phyloP scores from a whole-genome alignment of 2,888 invertebrate genomes.

The Tachina fera region DNA sequence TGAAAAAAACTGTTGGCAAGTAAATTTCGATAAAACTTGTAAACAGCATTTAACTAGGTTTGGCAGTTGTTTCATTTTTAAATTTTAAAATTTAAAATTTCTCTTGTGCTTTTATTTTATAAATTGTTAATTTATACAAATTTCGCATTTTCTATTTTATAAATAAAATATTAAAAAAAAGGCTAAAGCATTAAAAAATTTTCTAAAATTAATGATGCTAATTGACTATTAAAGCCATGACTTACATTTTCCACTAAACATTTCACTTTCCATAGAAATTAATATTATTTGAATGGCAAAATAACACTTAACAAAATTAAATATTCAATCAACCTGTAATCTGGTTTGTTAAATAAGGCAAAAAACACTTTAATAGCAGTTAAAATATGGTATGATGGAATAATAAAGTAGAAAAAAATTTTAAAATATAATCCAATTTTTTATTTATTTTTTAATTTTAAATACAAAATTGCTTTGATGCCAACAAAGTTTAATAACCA shows the following conservation, averaged over 20 bases:
- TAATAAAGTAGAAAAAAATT: conserved; percentile 36
- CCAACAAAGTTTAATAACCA: conserved; percentile 57
- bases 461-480: conserved; percentile 5
- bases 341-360: conserved; percentile 59
- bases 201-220: conserved; percentile 57
- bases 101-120: neutral
- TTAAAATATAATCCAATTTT: neutral
- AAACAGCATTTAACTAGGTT: too few relatives aligned
- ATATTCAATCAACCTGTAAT: conserved; percentile 41
- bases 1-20: too few relatives aligned
- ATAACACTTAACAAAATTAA: neutral
- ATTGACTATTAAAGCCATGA: conserved; percentile 66
- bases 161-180: neutral
- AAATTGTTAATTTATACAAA: neutral
- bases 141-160: neutral
- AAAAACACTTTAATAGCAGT: conserved; percentile 12
- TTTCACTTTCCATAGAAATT: conserved; percentile 39
- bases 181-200: neutral
- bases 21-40: too few relatives aligned
- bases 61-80: too few relatives aligned
- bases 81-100: neutral
- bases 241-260: conserved; percentile 34
- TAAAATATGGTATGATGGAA: conserved; percentile 44
- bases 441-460: conserved; percentile 18
- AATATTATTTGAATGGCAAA: neutral